These are phyloP conservation scores for Autographa gamma DNA, from an alignment of 2,888 invertebrate species.

Conservation along the genomic window DNA sequence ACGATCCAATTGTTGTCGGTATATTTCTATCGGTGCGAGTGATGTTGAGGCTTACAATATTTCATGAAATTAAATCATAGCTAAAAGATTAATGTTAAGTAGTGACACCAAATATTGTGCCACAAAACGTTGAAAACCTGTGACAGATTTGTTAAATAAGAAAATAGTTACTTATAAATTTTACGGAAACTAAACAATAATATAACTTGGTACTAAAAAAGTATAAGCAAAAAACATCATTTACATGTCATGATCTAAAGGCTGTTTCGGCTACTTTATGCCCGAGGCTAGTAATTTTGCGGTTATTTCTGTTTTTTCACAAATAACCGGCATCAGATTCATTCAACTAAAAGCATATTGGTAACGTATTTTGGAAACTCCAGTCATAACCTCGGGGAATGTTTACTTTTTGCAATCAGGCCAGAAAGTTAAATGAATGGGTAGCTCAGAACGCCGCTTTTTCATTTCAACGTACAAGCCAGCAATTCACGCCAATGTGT, in stretches of 20 bases:
- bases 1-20: slow-evolving; percentile 41
- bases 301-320: not conserved
- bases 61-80: not conserved
- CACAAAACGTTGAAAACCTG: too few species aligned
- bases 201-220: too few species aligned
- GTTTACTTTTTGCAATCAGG: slow-evolving; percentile 67
- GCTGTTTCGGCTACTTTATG: too few species aligned
- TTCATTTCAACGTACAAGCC: slow-evolving; percentile 35
- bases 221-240: too few species aligned
- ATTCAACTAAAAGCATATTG: slow-evolving; percentile 8
- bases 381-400: slow-evolving; percentile 58
- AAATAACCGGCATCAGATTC: not conserved
- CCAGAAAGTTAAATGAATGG: slow-evolving; percentile 61
- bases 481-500: slow-evolving; percentile 22
- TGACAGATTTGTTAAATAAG: too few species aligned
- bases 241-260: too few species aligned
- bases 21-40: slow-evolving; percentile 17
- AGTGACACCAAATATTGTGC: not conserved
- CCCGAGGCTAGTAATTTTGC: not conserved
- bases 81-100: not conserved
- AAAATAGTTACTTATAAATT: too few species aligned
- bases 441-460: slow-evolving; percentile 40
- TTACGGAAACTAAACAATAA: too few species aligned
- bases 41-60: not conserved
- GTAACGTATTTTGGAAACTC: slow-evolving; percentile 52